Conservation (phyloP, 2,888 invertebrate species). For the Platycnemis pennipes region DNA sequence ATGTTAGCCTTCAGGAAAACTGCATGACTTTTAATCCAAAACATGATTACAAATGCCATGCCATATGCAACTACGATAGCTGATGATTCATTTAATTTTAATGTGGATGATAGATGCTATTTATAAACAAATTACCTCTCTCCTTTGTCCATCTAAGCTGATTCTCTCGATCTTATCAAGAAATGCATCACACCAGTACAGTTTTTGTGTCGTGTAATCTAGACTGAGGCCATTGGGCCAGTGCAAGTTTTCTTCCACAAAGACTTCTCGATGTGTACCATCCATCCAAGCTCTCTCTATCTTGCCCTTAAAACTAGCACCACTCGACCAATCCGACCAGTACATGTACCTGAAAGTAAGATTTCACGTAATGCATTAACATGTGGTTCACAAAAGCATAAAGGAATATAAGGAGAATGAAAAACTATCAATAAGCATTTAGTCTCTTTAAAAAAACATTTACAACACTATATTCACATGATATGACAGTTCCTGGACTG, state of each 20-base stretch:
- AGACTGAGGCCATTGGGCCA: conserved; percentile 90
- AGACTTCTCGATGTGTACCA: conserved; percentile 83
- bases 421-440: too few species aligned
- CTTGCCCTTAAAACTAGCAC: conserved; percentile 79
- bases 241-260: conserved; percentile 81
- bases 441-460: too few species aligned
- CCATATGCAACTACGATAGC: too few species aligned
- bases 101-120: neutral
- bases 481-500: too few species aligned
- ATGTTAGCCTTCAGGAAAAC: neutral
- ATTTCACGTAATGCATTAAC: neutral
- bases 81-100: too few species aligned
- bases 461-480: too few species aligned
- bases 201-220: conserved; percentile 81
- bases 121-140: conserved; percentile 76
- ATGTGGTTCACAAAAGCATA: neutral
- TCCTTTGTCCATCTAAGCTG: conserved; percentile 81
- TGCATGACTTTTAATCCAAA: neutral
- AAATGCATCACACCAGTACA: conserved; percentile 89
- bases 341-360: conserved; percentile 82
- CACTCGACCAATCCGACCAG: conserved; percentile 87
- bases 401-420: neutral
- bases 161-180: conserved; percentile 86
- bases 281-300: conserved; percentile 89
- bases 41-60: too few species aligned